Conservation (phyloP, 2,888 invertebrate genomes). For the Epinotia bilunana region DNA sequence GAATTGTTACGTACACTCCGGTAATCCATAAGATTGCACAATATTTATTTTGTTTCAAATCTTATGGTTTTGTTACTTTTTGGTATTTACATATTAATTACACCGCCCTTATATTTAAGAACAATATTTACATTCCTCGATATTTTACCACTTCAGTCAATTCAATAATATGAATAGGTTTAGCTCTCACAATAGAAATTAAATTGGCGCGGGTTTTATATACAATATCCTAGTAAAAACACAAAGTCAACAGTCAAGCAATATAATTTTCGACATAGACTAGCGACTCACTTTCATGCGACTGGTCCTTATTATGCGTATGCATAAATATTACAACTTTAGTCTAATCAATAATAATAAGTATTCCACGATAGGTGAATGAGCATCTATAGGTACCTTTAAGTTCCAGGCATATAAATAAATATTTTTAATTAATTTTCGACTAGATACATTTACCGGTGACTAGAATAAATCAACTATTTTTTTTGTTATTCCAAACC, state of each 20-base stretch:
- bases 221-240: background rate
- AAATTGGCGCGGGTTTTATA: background rate
- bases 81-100: constrained; percentile 38
- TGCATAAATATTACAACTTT: background rate
- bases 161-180: constrained; percentile 23
- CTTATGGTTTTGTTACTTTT: constrained; percentile 22
- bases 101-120: constrained; percentile 33
- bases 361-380: no score
- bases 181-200: background rate
- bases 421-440: background rate
- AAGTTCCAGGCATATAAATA: background rate
- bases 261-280: background rate
- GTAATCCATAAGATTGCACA: constrained; percentile 53
- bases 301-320: background rate
- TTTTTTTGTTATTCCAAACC: background rate
- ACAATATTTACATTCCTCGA: constrained; percentile 39
- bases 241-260: background rate
- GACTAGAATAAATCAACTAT: constrained; percentile 12
- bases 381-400: no score
- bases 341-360: background rate
- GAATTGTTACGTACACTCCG: constrained; percentile 74
- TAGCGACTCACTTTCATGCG: background rate
- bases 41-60: constrained; percentile 14
- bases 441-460: constrained; percentile 6
- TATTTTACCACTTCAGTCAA: constrained; percentile 42